A percentile compares a stretch with the other conserved stretches of the same genome.
Evolutionary conservation across 1,140 invertebrate species (phyloP).

Genomic region (Oreohelix idahoensis): DNA sequence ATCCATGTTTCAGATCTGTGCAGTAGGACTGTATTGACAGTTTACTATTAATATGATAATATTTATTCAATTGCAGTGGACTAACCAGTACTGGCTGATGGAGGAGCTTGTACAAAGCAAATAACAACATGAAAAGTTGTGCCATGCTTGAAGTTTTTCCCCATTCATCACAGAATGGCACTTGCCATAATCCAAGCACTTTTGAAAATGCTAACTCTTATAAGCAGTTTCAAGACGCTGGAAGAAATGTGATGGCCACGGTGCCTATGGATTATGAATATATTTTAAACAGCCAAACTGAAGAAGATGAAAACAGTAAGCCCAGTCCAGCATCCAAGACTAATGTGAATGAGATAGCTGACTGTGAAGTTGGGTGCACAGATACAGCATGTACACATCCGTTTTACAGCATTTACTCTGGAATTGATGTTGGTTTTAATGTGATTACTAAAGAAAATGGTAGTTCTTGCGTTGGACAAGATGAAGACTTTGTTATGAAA

Average conservation of each 20-base stretch:
- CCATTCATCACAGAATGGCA: neutral
- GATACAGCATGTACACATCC: no score
- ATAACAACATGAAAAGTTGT: neutral
- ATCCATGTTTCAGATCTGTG: no score
- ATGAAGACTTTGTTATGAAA: no score
- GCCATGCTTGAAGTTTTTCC: neutral
- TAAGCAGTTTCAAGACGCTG: neutral
- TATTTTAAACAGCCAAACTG: neutral
- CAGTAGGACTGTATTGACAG: no score
- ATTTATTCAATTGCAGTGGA: no score
- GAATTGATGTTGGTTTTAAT: no score
- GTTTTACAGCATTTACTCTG: no score
- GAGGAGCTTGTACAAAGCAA: neutral
- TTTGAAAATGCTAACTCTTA: neutral
- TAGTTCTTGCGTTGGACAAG: no score
- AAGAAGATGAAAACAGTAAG: neutral
- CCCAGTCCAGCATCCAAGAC: neutral
- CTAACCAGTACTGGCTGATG: neutral
- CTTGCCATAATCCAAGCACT: neutral
- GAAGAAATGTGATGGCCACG: neutral
- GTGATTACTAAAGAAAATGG: no score
- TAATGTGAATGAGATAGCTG: neutral
- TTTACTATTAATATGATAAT: no score
- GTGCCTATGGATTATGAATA: neutral
- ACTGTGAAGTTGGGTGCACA: no score